Evolutionary conservation across 2,113 vertebrate species (phyloP), one percentile per base, ranked within the genome.

Genomic region (Bubo bubo): DNA sequence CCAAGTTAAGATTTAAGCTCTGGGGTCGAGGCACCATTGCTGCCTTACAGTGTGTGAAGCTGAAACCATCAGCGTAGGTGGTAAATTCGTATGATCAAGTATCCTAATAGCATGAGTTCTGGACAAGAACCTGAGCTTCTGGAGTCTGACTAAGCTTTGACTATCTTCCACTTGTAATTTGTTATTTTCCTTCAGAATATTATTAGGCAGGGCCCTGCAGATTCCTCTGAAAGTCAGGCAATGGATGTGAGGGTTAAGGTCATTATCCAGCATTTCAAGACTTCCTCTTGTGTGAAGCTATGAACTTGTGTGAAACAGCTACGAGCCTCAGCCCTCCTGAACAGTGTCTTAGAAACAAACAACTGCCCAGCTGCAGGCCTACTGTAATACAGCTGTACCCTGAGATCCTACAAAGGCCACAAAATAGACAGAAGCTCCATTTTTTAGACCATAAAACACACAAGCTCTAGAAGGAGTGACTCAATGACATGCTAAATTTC

Each of bases 31-130:
- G 17, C 34, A 32, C 14, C 30, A 8, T 8, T 16, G 12, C 60
- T 70, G 60, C 43, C 34, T 26, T 19, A 4, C 9, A 4, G 16
- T 1, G 4, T 13, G 7, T 13, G 14, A 47, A n/a, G 32, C 0
- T 50, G 21, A 55, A 52, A 23, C 14, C 43, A 6, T 2, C 1
- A 13, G 15, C 37, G 27, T 2, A 49, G 50, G 56, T 26, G 19
- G 7, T 20, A 76, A 50, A 50, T 4, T 22, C 58, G 8, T 2
- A 15, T 9, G 9, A 58, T 22, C 15, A 11, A 43, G 14, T 15
- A 64, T 18, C 62, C 27, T 34, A 8, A 3, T 3, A 17, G 72
- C 0, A 0, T 10, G 17, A n/a, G 12, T 15, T 30, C 84, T 70
- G 34, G 49, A 39, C 18, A 63, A 52, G 60, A 17, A 27, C 21